Evolutionary conservation across 2,888 invertebrate species (phyloP).

Genomic region (Erebia aethiops): DNA sequence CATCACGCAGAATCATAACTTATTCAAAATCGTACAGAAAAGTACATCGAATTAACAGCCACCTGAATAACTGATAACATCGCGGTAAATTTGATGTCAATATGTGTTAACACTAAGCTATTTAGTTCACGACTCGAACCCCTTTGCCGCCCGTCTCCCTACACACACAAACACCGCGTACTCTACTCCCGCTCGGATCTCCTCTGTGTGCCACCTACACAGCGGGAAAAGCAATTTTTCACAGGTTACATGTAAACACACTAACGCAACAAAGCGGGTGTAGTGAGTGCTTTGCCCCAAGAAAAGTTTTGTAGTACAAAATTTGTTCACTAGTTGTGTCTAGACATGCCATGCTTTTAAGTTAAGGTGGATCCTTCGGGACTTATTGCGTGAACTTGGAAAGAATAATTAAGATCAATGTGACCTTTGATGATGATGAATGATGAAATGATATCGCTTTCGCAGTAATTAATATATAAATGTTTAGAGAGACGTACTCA

Average conservation of each 20-base stretch:
- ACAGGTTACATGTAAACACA: constrained; percentile 72
- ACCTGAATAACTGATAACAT: constrained; percentile 82
- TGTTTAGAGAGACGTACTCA: too few relatives aligned
- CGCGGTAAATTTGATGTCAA: constrained; percentile 83
- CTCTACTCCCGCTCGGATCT: constrained; percentile 45
- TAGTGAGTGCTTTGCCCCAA: constrained; percentile 75
- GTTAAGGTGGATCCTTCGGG: constrained; percentile 73
- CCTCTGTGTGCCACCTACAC: constrained; percentile 59
- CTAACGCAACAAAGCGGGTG: constrained; percentile 57
- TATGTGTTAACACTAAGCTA: constrained; percentile 84
- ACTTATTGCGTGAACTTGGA: constrained; percentile 56
- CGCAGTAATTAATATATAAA: neutral
- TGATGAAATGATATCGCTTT: constrained; percentile 10
- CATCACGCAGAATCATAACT: constrained; percentile 54
- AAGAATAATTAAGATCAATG: constrained; percentile 25
- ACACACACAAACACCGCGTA: constrained; percentile 58
- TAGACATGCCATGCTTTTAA: constrained; percentile 80
- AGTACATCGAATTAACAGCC: constrained; percentile 73
- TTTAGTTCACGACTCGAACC: constrained; percentile 81
- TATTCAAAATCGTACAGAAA: constrained; percentile 60
- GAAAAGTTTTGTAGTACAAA: constrained; percentile 80
- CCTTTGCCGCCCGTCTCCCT: constrained; percentile 60
- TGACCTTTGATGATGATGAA: constrained; percentile 7
- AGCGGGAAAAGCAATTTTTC: constrained; percentile 74
- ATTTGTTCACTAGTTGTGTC: constrained; percentile 81